A percentile compares a stretch with the other conserved stretches of the same genome.
phyloP scores from a whole-genome alignment of 2,888 invertebrate genomes.

The Blastobasis adustella region DNA sequence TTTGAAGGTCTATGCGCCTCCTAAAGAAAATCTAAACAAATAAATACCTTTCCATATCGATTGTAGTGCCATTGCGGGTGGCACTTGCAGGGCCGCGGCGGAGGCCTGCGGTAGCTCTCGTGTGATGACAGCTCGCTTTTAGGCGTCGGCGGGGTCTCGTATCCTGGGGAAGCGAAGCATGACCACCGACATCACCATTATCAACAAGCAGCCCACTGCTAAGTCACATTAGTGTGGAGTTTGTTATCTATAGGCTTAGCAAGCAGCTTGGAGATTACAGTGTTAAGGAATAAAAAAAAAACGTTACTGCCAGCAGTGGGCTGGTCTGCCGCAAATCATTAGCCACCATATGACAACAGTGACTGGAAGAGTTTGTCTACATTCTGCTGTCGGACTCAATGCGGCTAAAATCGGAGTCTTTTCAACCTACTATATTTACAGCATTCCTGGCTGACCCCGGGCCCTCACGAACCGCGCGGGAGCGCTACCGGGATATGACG shows the following conservation, averaged over 20 bases:
- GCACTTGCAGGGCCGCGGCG: conserved; percentile 47
- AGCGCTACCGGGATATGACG: no score
- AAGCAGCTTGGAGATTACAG: not conserved
- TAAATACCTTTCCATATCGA: conserved; percentile 51
- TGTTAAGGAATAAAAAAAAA: not conserved
- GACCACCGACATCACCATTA: not conserved
- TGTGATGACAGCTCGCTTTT: conserved; percentile 49
- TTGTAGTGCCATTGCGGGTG: conserved; percentile 45
- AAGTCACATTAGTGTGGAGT: not conserved
- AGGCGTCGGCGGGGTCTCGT: conserved; percentile 47
- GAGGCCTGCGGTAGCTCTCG: conserved; percentile 51
- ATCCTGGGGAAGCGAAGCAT: conserved; percentile 28
- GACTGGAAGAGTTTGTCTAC: no score
- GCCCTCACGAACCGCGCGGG: no score
- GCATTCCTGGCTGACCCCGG: no score
- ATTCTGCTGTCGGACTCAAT: no score
- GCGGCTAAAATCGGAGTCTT: no score
- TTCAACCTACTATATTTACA: no score
- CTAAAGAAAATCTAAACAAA: not conserved
- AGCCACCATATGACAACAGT: no score
- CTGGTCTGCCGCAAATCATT: no score
- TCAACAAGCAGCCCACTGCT: not conserved
- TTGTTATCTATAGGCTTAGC: not conserved
- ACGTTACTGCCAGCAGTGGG: no score
- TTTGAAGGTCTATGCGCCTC: not conserved